Base-by-base conservation (phyloP, 2,888 invertebrate genomes). In the Erannis defoliaria region DNA sequence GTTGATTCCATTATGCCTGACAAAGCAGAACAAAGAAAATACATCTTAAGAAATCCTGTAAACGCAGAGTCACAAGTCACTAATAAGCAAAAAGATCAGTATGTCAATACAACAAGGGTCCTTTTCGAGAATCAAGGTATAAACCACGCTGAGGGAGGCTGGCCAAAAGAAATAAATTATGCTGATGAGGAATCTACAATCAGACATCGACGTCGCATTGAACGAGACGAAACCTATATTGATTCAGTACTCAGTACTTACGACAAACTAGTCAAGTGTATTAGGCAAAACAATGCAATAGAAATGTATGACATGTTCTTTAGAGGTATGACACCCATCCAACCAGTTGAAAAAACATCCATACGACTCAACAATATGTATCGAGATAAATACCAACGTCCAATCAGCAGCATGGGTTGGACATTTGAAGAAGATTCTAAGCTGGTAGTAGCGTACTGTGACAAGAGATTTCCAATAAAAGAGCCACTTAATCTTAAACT, bases 221-320 rank as follows among this genome's bases (percentile, higher is more conserved):
- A 97, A 81, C 95, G 96, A 60, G 97, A 97, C 69, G 97, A 97
- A 70, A 78, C 85, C 18, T 97, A 96, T 81, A 92, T 95, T 43
- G 89, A 93, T 62, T 94, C 95, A 60, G 93, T 96, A 73, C 84
- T 94, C 21, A 85, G 89, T 48, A 81, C 94, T 43, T 75, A 91
- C 55, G 82, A 88, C 8, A 84, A 91, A 16, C 94, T 96, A 85
- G 94, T 95, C 64, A 94, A 95, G 73, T 94, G 93, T 64, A 93
- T 96, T 43, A 86, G 94, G 62, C 96, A 96, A 84, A 97, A 97
- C 80, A 96, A 96, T 82, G 95, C 96, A 4, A 94, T 96, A 43
- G 95, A 96, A 78, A 95, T 97, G 73, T 97, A 96, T 78, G 94
- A 96, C 78, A 94, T 96, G 73, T 96, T 95, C 76, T 97, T 96